Conservation (phyloP, 2,113 vertebrate species). For the Mormyrus iriodes region DNA sequence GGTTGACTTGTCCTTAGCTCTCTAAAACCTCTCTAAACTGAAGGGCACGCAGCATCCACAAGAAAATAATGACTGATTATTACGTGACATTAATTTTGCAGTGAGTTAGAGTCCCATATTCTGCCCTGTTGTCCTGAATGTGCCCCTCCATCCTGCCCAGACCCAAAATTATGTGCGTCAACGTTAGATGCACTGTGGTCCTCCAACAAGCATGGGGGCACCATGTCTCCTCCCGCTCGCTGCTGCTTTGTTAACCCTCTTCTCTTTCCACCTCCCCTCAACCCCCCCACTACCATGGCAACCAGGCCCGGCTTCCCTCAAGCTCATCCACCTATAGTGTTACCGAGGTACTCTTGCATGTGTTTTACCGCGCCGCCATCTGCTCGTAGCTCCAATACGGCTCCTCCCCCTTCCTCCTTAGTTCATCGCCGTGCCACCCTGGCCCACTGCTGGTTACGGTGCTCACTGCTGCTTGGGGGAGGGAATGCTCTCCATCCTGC, state of each 20-base stretch:
- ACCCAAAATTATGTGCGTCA: not conserved
- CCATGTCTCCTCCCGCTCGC: slow-evolving; percentile 11
- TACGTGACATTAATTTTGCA: no score
- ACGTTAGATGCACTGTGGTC: not conserved
- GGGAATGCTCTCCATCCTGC: not conserved
- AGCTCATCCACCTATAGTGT: slow-evolving; percentile 30
- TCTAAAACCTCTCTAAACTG: not conserved
- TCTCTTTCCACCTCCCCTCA: slow-evolving; percentile 10
- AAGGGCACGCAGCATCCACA: not conserved
- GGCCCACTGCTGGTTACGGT: not conserved
- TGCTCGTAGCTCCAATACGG: not conserved
- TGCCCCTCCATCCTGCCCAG: not conserved
- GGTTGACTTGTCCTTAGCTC: not conserved
- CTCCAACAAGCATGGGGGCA: slow-evolving; percentile 9
- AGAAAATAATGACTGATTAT: not conserved
- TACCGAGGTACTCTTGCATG: slow-evolving; percentile 26
- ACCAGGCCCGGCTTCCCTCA: slow-evolving; percentile 25
- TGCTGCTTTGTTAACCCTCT: slow-evolving; percentile 19
- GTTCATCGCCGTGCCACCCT: not conserved
- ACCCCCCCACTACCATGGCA: slow-evolving; percentile 7
- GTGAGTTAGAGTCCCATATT: not conserved
- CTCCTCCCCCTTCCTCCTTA: not conserved
- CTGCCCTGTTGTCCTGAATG: not conserved
- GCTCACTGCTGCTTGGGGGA: not conserved
- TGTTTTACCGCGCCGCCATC: slow-evolving; percentile 8